Conservation (phyloP, 2,113 vertebrate genomes). For the Centropristis striata region DNA sequence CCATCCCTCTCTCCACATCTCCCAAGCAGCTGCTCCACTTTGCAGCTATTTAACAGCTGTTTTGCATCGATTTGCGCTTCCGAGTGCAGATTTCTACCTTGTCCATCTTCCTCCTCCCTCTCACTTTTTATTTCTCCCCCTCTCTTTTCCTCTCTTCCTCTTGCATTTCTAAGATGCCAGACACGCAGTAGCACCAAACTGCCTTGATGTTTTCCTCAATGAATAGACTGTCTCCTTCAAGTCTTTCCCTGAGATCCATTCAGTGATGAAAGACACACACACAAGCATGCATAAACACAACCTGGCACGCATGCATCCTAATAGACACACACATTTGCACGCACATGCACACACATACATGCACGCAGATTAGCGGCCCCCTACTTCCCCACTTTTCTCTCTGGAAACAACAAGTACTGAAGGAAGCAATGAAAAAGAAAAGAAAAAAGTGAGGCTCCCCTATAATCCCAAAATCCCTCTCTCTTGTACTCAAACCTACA, state of each 20-base stretch:
- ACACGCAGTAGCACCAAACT: constrained; percentile 43
- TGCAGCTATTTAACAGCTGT: constrained; percentile 83
- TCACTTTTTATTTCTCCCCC: constrained; percentile 12
- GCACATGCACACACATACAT: constrained; percentile 19
- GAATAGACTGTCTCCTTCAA: constrained; percentile 70
- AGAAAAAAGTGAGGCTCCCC: constrained; percentile 67
- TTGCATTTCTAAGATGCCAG: constrained; percentile 56
- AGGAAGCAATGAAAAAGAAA: constrained; percentile 62
- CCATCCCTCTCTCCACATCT: constrained; percentile 65
- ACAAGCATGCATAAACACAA: constrained; percentile 13
- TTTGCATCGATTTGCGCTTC: constrained; percentile 79
- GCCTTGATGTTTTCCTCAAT: constrained; percentile 70
- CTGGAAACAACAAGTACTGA: constrained; percentile 72
- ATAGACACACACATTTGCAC: constrained; percentile 12
- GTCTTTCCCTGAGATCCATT: constrained; percentile 61
- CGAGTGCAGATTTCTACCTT: constrained; percentile 74
- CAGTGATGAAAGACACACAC: constrained; percentile 48
- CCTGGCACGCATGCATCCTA: neutral
- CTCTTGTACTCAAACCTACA: constrained; percentile 70
- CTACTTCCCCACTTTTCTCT: constrained; percentile 57
- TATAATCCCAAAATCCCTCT: constrained; percentile 76
- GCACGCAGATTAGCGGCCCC: constrained; percentile 60
- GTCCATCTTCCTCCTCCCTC: constrained; percentile 52
- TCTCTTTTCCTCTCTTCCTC: constrained; percentile 35
- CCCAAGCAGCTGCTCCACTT: constrained; percentile 80